Base-by-base conservation (phyloP, 2,113 vertebrate species). In the Bucco capensis region DNA sequence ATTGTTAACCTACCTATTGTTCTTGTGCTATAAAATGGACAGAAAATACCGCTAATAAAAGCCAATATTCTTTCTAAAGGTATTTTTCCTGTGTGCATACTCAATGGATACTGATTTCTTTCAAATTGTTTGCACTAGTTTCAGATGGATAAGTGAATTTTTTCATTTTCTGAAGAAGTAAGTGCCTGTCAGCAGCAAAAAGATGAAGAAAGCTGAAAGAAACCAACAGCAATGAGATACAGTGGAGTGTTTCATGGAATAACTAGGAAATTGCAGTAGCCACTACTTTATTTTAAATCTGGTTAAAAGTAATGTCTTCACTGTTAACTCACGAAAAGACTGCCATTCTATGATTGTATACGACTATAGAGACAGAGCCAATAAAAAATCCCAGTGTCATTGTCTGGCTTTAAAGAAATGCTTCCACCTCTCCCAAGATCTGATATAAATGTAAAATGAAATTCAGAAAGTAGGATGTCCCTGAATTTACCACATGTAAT, bases 1-100 rank as follows among this genome's bases (percentile, higher is more conserved):
- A 62, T 30, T 11, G 6, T 9, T 61, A 83, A 51, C 11, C 18
- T 6, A 1, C 1, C 0, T 21, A 73, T 77, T 12, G 8, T 12
- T 40, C 21, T 22, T 1, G 3, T 0, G 0, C 13, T 23, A 0
- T 5, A 19, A 35, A 42, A 30, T 1, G 10, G 19, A 9, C 9
- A 57, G 25, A 54, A 74, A 74, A 42, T 31, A 64, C 2, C 47
- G 12, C 12, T 37, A 24, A 33, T 24, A 76, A 78, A 92, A 76
- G 18, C 9, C 15, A 79, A 12, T 75, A 14, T 17, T 31, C 3
- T 71, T 66, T 82, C 46, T 4, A 42, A 42, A 54, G 11, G 2
- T 19, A 28, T 27, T 58, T 74, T 73, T 27, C 11, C 4, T 46
- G 3, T n/a, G 3, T 18, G 10, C 4, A 58, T 33, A 19, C 9